Evolutionary conservation across 1,140 invertebrate genomes (phyloP).

Genomic region (Radopholus similis): DNA sequence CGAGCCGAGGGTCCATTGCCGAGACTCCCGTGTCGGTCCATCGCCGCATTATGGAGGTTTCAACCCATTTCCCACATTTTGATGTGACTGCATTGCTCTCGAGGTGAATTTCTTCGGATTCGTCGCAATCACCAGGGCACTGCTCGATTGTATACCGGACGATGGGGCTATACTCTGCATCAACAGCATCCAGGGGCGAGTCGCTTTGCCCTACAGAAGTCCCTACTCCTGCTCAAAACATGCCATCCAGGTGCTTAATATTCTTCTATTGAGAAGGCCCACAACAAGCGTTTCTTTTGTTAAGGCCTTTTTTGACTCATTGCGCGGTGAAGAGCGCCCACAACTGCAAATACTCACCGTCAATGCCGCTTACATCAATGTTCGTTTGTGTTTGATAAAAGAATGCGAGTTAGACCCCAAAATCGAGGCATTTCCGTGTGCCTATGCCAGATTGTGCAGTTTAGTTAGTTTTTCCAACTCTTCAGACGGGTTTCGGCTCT

Average conservation of each 20-base stretch:
- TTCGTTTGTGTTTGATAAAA: not conserved
- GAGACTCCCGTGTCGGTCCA: constrained; percentile 79
- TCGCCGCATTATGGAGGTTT: constrained; percentile 73
- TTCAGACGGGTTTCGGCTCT: constrained; percentile 47
- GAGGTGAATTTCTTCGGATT: constrained; percentile 88
- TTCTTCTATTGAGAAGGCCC: not conserved
- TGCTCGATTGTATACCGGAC: constrained; percentile 73
- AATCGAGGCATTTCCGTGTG: not conserved
- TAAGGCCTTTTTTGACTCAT: constrained; percentile 44
- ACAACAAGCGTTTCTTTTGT: not conserved
- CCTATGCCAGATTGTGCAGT: not conserved
- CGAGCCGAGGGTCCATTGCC: constrained; percentile 69
- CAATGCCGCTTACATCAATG: constrained; percentile 53
- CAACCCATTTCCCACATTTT: not conserved
- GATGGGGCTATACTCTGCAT: constrained; percentile 80
- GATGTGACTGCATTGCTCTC: not conserved
- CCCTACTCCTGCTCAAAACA: constrained; percentile 86
- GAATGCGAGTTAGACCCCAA: not conserved
- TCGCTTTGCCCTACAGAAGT: constrained; percentile 73
- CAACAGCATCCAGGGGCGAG: constrained; percentile 86
- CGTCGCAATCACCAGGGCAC: constrained; percentile 79
- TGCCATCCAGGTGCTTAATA: constrained; percentile 67
- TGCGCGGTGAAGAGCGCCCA: constrained; percentile 59
- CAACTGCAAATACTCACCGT: constrained; percentile 51
- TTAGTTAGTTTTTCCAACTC: not conserved